Base-by-base conservation (phyloP, 2,888 invertebrate genomes). In the Rhingia rostrata region DNA sequence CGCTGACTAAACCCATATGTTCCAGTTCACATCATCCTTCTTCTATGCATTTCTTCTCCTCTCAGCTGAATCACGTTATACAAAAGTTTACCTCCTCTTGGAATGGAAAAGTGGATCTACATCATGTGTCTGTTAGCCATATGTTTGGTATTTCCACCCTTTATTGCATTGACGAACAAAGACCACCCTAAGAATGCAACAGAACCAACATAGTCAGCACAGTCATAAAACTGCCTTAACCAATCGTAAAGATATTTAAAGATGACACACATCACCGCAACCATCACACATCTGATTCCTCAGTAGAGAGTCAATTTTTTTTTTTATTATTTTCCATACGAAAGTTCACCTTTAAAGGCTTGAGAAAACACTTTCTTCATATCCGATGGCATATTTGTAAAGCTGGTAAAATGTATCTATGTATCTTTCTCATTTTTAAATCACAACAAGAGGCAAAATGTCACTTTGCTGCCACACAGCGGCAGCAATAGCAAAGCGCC, bases 341-440 rank as follows among this genome's bases (percentile, higher is more conserved):
- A 43, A 43, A 64, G 63, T 49, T 58, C 72, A 78, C 78, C 58
- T 78, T 64, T 72, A 78, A 78, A 72, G 72, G 72, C n/a, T 14
- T 66, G 43, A 49, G 35, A n/a, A 30, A 67, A 51, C 56, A 70
- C 78, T 78, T 72, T 78, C 78, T 78, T 78, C 47, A 53, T 22
- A 22, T 22, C 22, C 53, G 35, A 47, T 32, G 45, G 45, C 77
- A 69, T 53, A 69, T 77, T 70, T 70, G 70, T 70, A 56, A 22
- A 22, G 12, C 47, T 49, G 14, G 37, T 47, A 22, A 10, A 75
- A 51, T 61, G 30, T 69, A 3, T 35, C 22, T 22, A 22, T 22
- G 22, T 22, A 61, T 67, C 58, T 61, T 54, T 54, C 37, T 41
- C n/a, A 49, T 47, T 69, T 66, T 66, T 32, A 69, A 69, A 77